Percentiles rank a stretch among this genome's conserved stretches.
Conservation (phyloP, 2,888 invertebrate species). For the Tipula lateralis region DNA sequence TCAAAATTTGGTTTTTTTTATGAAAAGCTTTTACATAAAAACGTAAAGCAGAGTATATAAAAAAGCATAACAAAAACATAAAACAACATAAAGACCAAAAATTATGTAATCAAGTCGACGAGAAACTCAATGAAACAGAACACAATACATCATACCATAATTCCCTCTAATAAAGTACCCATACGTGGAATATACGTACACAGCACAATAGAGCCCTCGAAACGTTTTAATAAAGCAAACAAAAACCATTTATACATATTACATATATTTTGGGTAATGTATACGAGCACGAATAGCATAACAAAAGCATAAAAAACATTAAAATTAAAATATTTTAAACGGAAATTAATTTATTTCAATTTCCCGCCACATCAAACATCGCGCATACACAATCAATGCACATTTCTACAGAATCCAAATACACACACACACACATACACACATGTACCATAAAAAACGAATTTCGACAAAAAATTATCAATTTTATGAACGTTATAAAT, state of each 20-base stretch:
- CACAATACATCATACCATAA: slow-evolving; percentile 19
- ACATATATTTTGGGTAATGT: not conserved
- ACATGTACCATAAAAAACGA: not conserved
- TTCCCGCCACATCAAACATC: slow-evolving; percentile 9
- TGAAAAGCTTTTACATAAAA: not conserved
- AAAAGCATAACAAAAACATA: not conserved
- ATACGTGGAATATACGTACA: not conserved
- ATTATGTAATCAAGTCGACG: not conserved
- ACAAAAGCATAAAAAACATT: slow-evolving; percentile 5
- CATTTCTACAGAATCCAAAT: not conserved
- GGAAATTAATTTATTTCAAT: slow-evolving; percentile 24
- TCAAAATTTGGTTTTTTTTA: not conserved
- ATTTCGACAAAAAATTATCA: not conserved
- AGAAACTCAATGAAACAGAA: not conserved
- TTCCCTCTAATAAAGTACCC: not conserved
- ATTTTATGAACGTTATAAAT: not conserved
- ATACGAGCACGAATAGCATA: not conserved
- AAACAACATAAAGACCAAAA: not conserved
- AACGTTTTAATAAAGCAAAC: not conserved
- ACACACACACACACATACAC: not conserved
- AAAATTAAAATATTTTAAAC: not conserved
- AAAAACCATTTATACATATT: not conserved
- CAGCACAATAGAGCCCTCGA: not conserved
- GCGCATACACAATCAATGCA: not conserved
- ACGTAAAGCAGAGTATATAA: not conserved